A percentile compares a stretch with the other conserved stretches of the same genome.
phyloP scores from a whole-genome alignment of 2,797 vertebrate species.

The Orestias chungarensis region DNA sequence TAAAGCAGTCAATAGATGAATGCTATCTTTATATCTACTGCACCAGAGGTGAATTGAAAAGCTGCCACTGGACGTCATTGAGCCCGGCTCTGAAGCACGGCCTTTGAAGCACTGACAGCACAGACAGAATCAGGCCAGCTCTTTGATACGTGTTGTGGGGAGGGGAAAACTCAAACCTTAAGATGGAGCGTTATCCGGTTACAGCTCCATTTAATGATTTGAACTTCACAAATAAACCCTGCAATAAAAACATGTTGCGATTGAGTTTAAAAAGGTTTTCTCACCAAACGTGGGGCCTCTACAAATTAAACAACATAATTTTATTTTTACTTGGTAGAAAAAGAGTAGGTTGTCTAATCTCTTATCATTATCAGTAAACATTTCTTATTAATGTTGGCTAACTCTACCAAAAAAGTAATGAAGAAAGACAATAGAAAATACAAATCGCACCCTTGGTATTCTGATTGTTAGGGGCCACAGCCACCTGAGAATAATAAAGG shows the following conservation, averaged over 20 bases:
- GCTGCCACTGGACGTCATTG: slow-evolving; percentile 72
- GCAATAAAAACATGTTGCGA: slow-evolving; percentile 27
- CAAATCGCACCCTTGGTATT: too few species aligned
- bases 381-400: not conserved
- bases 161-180: slow-evolving; percentile 55
- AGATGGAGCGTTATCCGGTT: slow-evolving; percentile 63
- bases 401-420: not conserved
- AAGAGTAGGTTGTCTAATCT: not conserved
- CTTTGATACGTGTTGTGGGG: slow-evolving; percentile 61
- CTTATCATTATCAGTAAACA: not conserved
- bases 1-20: slow-evolving; percentile 78
- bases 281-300: not conserved
- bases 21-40: slow-evolving; percentile 78
- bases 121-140: slow-evolving; percentile 72
- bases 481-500: too few species aligned
- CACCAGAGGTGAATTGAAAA: slow-evolving; percentile 80
- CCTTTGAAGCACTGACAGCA: slow-evolving; percentile 73
- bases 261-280: slow-evolving; percentile 1
- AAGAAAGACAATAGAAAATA: not conserved
- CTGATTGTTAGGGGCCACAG: too few species aligned
- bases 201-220: slow-evolving; percentile 46
- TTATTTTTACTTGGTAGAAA: not conserved
- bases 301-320: not conserved
- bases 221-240: slow-evolving; percentile 28
- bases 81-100: slow-evolving; percentile 58